Base-by-base conservation (phyloP, 1,140 invertebrate genomes). In the Choristoneura fumiferana region DNA sequence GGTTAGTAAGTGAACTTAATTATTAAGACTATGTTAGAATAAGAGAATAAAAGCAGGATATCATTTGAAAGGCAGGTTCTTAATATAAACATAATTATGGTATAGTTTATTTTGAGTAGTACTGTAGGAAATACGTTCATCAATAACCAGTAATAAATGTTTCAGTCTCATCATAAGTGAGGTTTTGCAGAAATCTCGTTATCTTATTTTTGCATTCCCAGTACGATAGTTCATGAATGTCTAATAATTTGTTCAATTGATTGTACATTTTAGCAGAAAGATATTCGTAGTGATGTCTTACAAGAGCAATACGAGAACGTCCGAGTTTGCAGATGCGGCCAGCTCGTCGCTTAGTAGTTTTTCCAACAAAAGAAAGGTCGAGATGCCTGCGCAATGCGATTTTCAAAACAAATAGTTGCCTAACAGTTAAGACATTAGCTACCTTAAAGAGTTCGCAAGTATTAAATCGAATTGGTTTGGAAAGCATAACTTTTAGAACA, bases 361-460 rank as follows among this genome's bases (percentile, higher is more conserved):
- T 36, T 14, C 8, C 1, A 17, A 15, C 4, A 15, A 36, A 54
- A 4, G 12, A 12, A 12, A 54, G 10, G 0, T 6, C 17, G 12
- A 15, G n/a, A n/a, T 54, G 53, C 17, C 4, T 14, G 13, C 33
- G 13, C 8, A 54, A 37, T n/a, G n/a, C 17, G 8, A 29, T 5
- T 15, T 37, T 15, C 13, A 37, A 0, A 12, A 57, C 40, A 40
- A 22, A 57, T 1, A 57, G 12, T 17, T 57, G 14, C 29, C 54
- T 40, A 8, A 57, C 54, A 13, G 54, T 40, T 12, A 57, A 36
- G 8, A 57, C 9, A 5, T 57, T 33, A 34, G 14, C n/a, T 6
- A 14, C 5, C 10, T 8, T 3, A 29, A 40, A 43, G 1, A 57
- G 54, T 12, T 12, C 8, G 2, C 1, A 13, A 3, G 54, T 57